phyloP scores from a whole-genome alignment of 2,888 invertebrate genomes.

The Stegana nigrithorax region DNA sequence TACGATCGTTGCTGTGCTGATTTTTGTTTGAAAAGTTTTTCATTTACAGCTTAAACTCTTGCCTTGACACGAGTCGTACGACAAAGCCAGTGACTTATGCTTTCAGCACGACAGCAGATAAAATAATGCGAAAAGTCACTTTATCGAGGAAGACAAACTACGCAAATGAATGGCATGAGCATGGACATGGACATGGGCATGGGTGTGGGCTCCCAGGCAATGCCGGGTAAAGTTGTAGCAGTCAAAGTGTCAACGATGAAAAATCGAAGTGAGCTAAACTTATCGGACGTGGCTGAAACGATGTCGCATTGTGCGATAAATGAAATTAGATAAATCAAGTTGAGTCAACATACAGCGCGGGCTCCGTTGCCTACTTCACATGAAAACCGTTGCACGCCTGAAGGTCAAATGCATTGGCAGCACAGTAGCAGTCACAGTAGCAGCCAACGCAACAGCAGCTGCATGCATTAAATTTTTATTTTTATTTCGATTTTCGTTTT shows the following conservation, averaged over 20 bases:
- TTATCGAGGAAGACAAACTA: neutral
- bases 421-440: no score
- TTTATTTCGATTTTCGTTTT: no score
- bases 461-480: neutral
- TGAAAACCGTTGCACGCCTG: no score
- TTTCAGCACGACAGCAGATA: neutral
- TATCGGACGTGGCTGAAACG: no score
- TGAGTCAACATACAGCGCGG: no score
- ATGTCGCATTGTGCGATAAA: no score
- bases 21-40: no score
- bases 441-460: neutral
- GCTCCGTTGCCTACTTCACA: no score
- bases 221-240: no score
- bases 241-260: neutral
- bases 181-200: neutral
- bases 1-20: no score
- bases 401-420: no score
- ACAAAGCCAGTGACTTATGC: neutral
- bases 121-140: neutral
- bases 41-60: no score
- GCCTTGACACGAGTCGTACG: neutral
- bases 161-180: neutral
- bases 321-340: conserved; percentile 7
- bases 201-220: neutral
- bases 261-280: neutral